These are phyloP conservation scores for Melozone crissalis DNA, from an alignment of 2,113 vertebrate genomes.

Conservation along the genomic window DNA sequence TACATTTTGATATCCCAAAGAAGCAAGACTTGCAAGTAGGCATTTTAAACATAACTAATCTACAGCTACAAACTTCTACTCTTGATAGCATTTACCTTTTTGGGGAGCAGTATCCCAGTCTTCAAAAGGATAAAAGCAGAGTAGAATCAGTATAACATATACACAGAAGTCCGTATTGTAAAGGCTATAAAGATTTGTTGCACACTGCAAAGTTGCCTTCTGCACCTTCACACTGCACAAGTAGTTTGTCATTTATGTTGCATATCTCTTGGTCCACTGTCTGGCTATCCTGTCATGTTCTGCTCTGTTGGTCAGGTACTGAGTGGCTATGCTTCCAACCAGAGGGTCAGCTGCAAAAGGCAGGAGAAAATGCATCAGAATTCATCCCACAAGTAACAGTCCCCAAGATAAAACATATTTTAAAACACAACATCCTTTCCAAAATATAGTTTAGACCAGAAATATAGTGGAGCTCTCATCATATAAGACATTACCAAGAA, in stretches of 20 bases:
- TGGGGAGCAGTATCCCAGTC: conserved; percentile 80
- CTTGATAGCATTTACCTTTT: conserved; percentile 86
- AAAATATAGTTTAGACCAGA: neutral
- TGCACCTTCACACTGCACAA: conserved; percentile 82
- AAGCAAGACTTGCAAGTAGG: conserved; percentile 96
- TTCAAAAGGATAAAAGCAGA: conserved; percentile 90
- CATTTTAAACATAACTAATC: conserved; percentile 94
- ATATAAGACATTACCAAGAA: neutral
- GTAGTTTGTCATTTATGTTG: conserved; percentile 85
- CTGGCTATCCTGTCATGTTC: conserved; percentile 96
- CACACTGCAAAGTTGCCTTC: conserved; percentile 85
- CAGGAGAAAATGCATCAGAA: conserved; percentile 39
- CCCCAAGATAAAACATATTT: neutral
- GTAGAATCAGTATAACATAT: conserved; percentile 92
- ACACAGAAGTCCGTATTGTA: conserved; percentile 96
- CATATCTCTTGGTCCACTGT: conserved; percentile 96
- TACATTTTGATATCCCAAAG: conserved; percentile 97
- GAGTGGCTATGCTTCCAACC: conserved; percentile 95
- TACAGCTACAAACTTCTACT: conserved; percentile 94
- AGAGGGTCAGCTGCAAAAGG: conserved; percentile 85
- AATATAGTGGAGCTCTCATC: neutral
- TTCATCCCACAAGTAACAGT: neutral
- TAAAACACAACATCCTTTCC: neutral
- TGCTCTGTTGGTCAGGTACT: conserved; percentile 96
- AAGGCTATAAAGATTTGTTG: conserved; percentile 95